Conservation (phyloP, 1,140 invertebrate species). For the Apis cerana region DNA sequence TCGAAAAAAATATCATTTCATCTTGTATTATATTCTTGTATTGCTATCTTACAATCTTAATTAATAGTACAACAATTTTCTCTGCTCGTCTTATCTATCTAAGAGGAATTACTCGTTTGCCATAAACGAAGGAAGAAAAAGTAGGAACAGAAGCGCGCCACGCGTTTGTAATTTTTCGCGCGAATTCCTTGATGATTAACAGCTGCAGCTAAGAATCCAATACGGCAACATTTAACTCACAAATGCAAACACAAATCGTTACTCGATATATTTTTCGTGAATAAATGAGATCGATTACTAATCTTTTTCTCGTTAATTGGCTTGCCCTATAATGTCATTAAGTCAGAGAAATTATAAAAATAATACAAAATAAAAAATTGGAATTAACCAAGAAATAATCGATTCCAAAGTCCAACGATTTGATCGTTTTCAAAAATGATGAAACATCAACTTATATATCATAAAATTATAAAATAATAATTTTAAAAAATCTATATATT, state of each 20-base stretch:
- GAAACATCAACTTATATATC: no score
- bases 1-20: no score
- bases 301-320: background rate
- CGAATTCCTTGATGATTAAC: constrained; percentile 28
- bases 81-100: background rate
- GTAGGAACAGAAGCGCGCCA: background rate
- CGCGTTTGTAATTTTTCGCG: constrained; percentile 21
- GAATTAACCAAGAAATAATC: background rate
- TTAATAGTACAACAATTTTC: background rate
- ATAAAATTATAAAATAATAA: no score
- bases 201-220: constrained; percentile 8
- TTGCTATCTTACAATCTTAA: background rate
- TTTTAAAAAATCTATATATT: no score
- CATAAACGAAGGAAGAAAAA: background rate
- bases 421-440: no score
- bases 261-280: background rate
- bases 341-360: background rate
- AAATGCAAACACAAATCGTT: constrained; percentile 6
- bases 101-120: background rate
- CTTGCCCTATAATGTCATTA: background rate
- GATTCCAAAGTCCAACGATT: background rate
- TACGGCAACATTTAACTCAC: background rate
- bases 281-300: background rate
- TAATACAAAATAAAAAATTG: background rate
- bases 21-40: no score